Base-by-base conservation (phyloP, 2,888 invertebrate species). In the Lathronympha strigana region DNA sequence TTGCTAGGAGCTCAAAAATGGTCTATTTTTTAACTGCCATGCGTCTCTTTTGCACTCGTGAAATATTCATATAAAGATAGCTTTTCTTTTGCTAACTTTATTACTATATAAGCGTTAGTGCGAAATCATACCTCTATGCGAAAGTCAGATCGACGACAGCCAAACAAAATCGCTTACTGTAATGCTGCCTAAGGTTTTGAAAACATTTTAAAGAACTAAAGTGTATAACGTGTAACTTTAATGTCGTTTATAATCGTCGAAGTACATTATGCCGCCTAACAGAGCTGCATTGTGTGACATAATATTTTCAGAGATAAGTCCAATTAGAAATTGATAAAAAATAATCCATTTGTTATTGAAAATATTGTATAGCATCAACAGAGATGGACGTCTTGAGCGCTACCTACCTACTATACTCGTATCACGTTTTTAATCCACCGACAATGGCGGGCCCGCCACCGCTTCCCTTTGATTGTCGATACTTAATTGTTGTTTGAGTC, bases 381-480 rank as follows among this genome's bases (percentile, higher is more conserved):
- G 40, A 62, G 55, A 55, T 13, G 23, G 36, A 38, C 28, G 63
- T 47, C 25, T 31, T 23, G 43, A 47, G 43, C 45, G 40, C 63
- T 63, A 58, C 64, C 50, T 62, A 50, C 50, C 58, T 51, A 51
- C 62, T 63, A 62, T 57, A n/a, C n/a, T n/a, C n/a, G n/a, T n/a
- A 62, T 57, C 55, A 57, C 67, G 62, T 78, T 80, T 74, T 76
- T 75, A 75, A 77, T 75, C 71, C 74, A 72, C 70, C 71, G 72
- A 76, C 73, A 74, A 77, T 71, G 72, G 71, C 63, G 66, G 63
- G 70, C 72, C 72, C 68, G 71, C 71, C 70, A 68, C 74, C 75
- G 78, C 72, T 76, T 75, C 73, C 75, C 79, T 81, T 79, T 78
- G 78, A 78, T 49, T 69, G 68, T 66, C 72, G 66, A 70, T 73